Base-by-base conservation (phyloP, 2,888 invertebrate species). In the Agrotis ipsilon region DNA sequence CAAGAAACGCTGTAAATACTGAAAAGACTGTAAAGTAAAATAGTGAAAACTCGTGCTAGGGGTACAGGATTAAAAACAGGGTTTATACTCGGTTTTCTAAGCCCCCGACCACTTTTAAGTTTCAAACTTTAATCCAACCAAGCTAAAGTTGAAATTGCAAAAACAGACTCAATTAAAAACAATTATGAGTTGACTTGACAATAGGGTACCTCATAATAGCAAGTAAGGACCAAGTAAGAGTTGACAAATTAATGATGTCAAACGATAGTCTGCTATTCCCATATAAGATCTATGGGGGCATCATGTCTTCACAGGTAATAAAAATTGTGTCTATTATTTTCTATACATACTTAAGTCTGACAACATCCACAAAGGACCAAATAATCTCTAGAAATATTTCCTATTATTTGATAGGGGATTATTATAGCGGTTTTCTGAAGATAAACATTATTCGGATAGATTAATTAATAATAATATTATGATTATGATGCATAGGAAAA, bases 391-490 rank as follows among this genome's bases (percentile, higher is more conserved):
- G 13, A 69, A 46, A 68, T 68, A 21, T 27, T 48, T 48, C 77
- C 32, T 48, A 51, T 24, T 18, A 81, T 81, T 69, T 32, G 39
- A 5, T 61, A 18, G 27, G 49, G 21, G 18, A 54, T 63, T 59
- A 58, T 52, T 54, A 49, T 11, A 46, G 21, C 1, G 45, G 46
- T 52, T 48, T 51, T 32, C 52, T 61, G 60, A 52, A 48, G 32
- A 74, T 61, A 73, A 79, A 79, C 74, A 75, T 61, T 54, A n/a
- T 39, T 27, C 3, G 18, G 24, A 58, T 39, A 58, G 21, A 61
- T 80, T 73, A 73, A 80, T 65, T 61, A 73, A 60, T 62, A 52
- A 27, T 32, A 39, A 45, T 39, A 63, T 52, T 32, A 49, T 13
- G 49, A 51, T 49, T 49, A 43, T 70, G 46, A 57, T 60, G 14